These are phyloP conservation scores for Helarctos malayanus DNA, from an alignment of 2,797 vertebrate genomes.

Conservation along the genomic window DNA sequence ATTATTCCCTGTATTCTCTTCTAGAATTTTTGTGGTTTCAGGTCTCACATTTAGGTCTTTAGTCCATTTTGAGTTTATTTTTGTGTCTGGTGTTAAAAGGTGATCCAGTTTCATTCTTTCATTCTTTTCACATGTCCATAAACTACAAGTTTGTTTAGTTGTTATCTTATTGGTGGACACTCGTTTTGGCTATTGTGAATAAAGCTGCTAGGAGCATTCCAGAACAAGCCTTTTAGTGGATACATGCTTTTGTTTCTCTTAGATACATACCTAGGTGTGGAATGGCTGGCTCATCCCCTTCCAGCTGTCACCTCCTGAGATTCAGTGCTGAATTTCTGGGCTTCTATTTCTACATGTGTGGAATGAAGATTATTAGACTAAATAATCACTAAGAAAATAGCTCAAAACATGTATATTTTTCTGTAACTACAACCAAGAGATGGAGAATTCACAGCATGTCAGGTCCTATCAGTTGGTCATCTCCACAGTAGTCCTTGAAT, in stretches of 20 bases:
- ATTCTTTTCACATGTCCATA: not conserved
- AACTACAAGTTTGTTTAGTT: not conserved
- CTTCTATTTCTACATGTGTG: not conserved
- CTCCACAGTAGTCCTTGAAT: not conserved
- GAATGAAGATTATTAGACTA: not conserved
- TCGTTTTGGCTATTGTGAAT: not conserved
- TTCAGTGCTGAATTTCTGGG: too few relatives aligned
- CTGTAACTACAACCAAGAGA: not conserved
- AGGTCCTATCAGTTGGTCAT: not conserved
- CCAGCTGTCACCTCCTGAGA: not conserved
- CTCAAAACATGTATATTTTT: not conserved
- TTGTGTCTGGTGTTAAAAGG: not conserved
- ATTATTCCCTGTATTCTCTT: not conserved
- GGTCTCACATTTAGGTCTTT: not conserved
- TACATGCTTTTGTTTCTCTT: not conserved
- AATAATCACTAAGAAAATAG: not conserved
- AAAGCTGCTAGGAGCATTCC: not conserved
- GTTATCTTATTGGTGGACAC: not conserved
- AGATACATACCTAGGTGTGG: too few relatives aligned
- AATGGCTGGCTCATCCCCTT: not conserved
- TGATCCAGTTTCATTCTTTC: not conserved
- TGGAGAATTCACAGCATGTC: not conserved
- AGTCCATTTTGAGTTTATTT: not conserved
- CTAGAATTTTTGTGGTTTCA: not conserved
- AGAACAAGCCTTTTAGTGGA: not conserved